A percentile compares a stretch with the other conserved stretches of the same genome.
phyloP scores from a whole-genome alignment of 2,888 invertebrate species.

The Ormyrus pomaceus region DNA sequence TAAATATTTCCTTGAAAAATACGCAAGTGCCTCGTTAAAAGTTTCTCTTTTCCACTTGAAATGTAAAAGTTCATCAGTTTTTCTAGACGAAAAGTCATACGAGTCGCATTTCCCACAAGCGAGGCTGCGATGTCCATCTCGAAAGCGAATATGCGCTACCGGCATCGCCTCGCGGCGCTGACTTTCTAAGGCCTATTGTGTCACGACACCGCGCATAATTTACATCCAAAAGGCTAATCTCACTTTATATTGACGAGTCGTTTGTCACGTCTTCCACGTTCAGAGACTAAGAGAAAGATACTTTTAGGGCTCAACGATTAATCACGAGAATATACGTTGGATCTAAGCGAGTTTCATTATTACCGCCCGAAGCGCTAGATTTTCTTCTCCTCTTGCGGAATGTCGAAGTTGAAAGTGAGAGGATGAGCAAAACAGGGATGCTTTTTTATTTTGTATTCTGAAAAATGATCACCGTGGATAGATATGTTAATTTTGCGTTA shows the following conservation, averaged over 20 bases:
- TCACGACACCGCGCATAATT: slow-evolving; percentile 27
- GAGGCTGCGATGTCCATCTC: neutral
- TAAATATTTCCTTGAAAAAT: too few species aligned
- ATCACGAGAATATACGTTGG: too few species aligned
- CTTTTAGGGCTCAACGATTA: neutral
- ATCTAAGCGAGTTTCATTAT: too few species aligned
- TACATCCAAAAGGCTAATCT: neutral
- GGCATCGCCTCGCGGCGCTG: slow-evolving; percentile 24
- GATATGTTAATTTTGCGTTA: too few species aligned
- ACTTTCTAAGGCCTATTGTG: slow-evolving; percentile 60
- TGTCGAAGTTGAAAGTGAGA: too few species aligned
- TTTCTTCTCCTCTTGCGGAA: too few species aligned
- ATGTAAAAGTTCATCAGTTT: neutral
- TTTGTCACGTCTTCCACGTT: neutral
- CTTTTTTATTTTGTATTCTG: too few species aligned
- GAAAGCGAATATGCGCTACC: neutral
- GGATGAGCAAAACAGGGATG: too few species aligned
- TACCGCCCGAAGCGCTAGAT: too few species aligned
- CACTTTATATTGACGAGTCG: neutral
- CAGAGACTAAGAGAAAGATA: neutral
- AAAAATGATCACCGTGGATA: too few species aligned
- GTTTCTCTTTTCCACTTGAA: neutral
- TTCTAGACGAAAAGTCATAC: neutral
- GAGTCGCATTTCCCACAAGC: neutral
- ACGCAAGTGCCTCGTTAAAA: neutral